These are phyloP conservation scores for Andricus quercusramuli DNA, from an alignment of 2,888 invertebrate genomes.

Conservation along the genomic window DNA sequence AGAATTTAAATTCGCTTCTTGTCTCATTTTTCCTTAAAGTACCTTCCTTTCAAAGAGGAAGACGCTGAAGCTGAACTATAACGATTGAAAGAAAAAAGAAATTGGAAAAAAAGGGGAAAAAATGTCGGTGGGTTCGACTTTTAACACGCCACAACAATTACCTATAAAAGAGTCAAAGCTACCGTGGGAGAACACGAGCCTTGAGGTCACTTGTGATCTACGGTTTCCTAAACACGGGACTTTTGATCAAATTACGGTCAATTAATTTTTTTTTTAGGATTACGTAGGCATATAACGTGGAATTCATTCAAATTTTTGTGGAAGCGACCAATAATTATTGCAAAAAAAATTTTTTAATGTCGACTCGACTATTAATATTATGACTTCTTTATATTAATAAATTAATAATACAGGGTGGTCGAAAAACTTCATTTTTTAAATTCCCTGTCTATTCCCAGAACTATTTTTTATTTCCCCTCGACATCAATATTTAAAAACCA, in stretches of 20 bases:
- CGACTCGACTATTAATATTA: too few species aligned
- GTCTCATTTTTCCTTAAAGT: neutral
- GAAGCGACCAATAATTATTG: too few species aligned
- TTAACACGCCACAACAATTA: constrained; percentile 67
- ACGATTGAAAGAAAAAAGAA: constrained; percentile 40
- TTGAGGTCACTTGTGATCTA: neutral
- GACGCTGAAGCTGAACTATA: too few species aligned
- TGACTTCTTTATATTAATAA: too few species aligned
- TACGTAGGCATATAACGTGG: neutral
- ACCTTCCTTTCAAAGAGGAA: neutral
- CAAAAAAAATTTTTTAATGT: too few species aligned
- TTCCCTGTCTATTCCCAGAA: too few species aligned
- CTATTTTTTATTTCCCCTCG: too few species aligned
- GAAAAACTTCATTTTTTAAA: too few species aligned
- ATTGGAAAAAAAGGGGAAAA: constrained; percentile 50
- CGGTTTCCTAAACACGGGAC: neutral
- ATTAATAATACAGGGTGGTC: too few species aligned
- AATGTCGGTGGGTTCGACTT: constrained; percentile 53
- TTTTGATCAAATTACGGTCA: neutral
- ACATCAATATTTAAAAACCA: too few species aligned
- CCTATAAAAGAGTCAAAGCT: constrained; percentile 50
- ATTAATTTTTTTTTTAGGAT: neutral
- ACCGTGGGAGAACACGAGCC: constrained; percentile 65
- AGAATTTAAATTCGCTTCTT: constrained; percentile 43
- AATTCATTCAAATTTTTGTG: neutral